A percentile compares a stretch with the other conserved stretches of the same genome.
phyloP scores from a whole-genome alignment of 1,140 invertebrate species.

The Mycetomoellerius zeteki region DNA sequence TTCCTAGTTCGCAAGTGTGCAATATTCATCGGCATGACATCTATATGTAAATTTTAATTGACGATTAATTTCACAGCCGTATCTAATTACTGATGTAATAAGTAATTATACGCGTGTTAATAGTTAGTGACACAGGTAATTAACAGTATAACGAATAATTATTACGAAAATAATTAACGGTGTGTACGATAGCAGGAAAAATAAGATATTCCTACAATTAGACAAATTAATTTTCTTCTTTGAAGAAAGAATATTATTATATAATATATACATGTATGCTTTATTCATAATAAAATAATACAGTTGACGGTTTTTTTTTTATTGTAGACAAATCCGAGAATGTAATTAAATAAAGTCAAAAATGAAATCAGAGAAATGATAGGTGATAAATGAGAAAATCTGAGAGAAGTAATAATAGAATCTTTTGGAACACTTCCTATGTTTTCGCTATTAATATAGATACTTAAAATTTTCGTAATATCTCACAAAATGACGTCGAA shows the following conservation, averaged over 20 bases:
- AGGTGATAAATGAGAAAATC: not conserved
- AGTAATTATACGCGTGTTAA: slow-evolving; percentile 49
- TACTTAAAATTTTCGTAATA: not conserved
- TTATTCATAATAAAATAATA: slow-evolving; percentile 14
- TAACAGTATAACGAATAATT: slow-evolving; percentile 48
- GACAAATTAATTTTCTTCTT: slow-evolving; percentile 5
- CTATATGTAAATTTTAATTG: slow-evolving; percentile 56
- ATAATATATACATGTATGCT: not conserved
- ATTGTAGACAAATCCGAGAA: not conserved
- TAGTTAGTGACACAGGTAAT: slow-evolving; percentile 36
- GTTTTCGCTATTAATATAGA: not conserved
- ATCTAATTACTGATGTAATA: slow-evolving; percentile 59
- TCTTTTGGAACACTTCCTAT: too few relatives aligned
- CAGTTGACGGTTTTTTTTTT: not conserved
- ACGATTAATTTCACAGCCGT: slow-evolving; percentile 45
- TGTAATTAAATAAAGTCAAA: not conserved
- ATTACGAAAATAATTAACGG: slow-evolving; percentile 34
- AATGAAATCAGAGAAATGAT: not conserved
- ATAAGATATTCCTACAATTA: slow-evolving; percentile 11
- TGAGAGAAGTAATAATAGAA: not conserved
- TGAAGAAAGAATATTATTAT: not conserved
- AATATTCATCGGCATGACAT: slow-evolving; percentile 19
- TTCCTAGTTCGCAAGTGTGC: not conserved
- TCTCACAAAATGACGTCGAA: not conserved
- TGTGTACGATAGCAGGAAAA: not conserved